Percentiles rank a stretch among this genome's conserved stretches.
phyloP scores from a whole-genome alignment of 2,797 vertebrate species.

The Dryobates pubescens region DNA sequence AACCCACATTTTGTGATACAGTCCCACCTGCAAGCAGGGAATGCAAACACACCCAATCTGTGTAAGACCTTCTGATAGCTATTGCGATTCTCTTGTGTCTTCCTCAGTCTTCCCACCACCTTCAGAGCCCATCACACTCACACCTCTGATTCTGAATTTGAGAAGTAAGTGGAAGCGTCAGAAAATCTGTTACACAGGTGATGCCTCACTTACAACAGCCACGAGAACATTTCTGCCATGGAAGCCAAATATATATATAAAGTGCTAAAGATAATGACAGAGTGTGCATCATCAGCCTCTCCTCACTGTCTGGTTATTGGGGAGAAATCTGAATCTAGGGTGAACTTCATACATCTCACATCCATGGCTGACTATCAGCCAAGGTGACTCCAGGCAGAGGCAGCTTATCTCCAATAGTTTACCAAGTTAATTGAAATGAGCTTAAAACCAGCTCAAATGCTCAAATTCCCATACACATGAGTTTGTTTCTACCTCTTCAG shows the following conservation, averaged over 20 bases:
- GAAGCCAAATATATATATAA: conserved; percentile 66
- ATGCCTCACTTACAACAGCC: conserved; percentile 64
- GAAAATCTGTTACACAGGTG: conserved; percentile 70
- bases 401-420: conserved; percentile 39
- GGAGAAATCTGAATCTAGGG: background rate
- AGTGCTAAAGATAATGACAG: conserved; percentile 71
- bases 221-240: conserved; percentile 36
- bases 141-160: conserved; percentile 29
- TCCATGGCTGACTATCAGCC: background rate
- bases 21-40: background rate
- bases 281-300: conserved; percentile 55
- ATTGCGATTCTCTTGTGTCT: background rate
- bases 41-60: background rate
- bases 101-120: conserved; percentile 32
- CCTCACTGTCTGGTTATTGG: background rate
- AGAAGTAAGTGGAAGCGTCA: conserved; percentile 42
- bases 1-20: background rate
- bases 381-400: conserved; percentile 57
- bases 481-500: conserved; percentile 35
- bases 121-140: background rate
- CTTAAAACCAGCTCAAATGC: conserved; percentile 46
- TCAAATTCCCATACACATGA: background rate
- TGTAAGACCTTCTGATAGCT: background rate
- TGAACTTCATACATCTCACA: background rate
- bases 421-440: conserved; percentile 62